These are phyloP conservation scores for Nephrotoma guestfalica DNA, from an alignment of 2,888 invertebrate species.

Conservation along the genomic window DNA sequence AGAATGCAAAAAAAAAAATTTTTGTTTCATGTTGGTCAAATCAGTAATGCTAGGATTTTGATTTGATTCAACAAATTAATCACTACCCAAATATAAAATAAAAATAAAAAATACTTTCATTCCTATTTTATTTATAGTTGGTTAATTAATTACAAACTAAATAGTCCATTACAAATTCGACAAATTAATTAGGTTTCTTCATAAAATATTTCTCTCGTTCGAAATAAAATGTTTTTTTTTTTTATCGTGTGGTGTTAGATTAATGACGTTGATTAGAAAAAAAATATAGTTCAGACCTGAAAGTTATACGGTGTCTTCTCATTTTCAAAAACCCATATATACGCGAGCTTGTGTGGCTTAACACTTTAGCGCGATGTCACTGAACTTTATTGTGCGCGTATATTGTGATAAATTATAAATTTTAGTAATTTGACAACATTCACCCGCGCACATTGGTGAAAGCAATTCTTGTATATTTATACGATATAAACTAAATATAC, in stretches of 20 bases:
- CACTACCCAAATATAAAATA: not conserved
- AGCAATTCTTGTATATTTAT: not conserved
- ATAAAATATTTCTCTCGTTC: not conserved
- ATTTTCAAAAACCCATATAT: not conserved
- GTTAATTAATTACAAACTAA: conserved; percentile 5
- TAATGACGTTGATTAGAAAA: not conserved
- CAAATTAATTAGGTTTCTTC: conserved; percentile 7
- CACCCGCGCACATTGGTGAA: not conserved
- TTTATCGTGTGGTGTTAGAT: not conserved
- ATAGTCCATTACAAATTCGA: conserved; percentile 8
- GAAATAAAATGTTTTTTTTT: not conserved
- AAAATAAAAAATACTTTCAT: not conserved
- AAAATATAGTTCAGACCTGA: not conserved
- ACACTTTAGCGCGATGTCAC: not conserved
- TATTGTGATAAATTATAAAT: not conserved
- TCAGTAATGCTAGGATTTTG: not conserved
- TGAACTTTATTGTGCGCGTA: not conserved
- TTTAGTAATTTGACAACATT: not conserved
- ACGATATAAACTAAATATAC: not conserved
- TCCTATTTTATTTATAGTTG: not conserved
- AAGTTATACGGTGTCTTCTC: not conserved
- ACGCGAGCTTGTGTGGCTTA: not conserved
- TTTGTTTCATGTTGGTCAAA: not conserved
- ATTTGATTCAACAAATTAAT: conserved; percentile 4
- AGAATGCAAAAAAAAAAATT: not conserved